Conservation (phyloP, 1,140 invertebrate species). For the Drusus annulatus region DNA sequence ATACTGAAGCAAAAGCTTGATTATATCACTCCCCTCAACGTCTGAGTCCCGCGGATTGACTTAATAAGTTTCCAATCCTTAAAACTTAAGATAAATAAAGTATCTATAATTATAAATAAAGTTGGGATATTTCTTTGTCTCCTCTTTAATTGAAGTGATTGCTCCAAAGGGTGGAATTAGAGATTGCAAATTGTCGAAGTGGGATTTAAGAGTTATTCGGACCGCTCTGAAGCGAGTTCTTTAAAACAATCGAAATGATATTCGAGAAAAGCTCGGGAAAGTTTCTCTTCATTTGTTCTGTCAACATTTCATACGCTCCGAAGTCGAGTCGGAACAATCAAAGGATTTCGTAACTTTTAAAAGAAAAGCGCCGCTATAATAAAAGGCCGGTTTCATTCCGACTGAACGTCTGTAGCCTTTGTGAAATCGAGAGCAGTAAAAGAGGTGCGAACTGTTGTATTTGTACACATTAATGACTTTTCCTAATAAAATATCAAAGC, state of each 20-base stretch:
- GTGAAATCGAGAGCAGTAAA: slow-evolving; percentile 42
- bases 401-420: slow-evolving; percentile 29
- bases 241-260: slow-evolving; percentile 38
- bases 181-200: no score
- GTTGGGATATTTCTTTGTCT: no score
- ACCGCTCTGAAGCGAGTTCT: neutral
- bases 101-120: no score
- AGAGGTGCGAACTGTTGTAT: slow-evolving; percentile 43
- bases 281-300: slow-evolving; percentile 44
- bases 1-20: no score
- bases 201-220: neutral
- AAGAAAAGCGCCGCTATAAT: slow-evolving; percentile 40
- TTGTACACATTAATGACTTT: slow-evolving; percentile 54
- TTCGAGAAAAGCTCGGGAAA: slow-evolving; percentile 34
- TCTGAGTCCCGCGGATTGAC: no score
- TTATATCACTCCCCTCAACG: no score
- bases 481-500: slow-evolving; percentile 51
- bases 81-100: no score
- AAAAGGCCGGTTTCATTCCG: slow-evolving; percentile 39
- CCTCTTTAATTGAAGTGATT: no score
- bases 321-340: slow-evolving; percentile 43
- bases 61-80: no score
- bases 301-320: slow-evolving; percentile 39
- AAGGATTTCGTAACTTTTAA: slow-evolving; percentile 45
- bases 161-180: no score